Evolutionary conservation across 2,888 invertebrate species (phyloP).

Genomic region (Trissolcus brochymenae): DNA sequence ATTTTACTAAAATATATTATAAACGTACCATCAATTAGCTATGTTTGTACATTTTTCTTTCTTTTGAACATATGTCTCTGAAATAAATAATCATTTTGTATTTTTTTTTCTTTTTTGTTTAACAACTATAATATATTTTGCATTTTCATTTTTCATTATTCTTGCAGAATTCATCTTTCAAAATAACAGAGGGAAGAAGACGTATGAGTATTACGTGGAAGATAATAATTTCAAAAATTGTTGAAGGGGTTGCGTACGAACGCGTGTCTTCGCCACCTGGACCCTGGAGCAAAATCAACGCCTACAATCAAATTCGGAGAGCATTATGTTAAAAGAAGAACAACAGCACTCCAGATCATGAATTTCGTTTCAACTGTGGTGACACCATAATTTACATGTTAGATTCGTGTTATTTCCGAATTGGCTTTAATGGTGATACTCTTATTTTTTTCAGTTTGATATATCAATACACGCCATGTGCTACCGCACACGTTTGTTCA

Average conservation of each 20-base stretch:
- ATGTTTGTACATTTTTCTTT: no score
- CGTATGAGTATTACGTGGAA: background rate
- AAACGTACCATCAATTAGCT: no score
- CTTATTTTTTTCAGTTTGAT: conserved; percentile 47
- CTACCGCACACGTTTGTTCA: conserved; percentile 48
- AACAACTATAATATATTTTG: background rate
- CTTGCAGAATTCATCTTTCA: background rate
- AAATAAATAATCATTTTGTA: no score
- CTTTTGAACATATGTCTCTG: no score
- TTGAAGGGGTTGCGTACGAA: conserved; percentile 46
- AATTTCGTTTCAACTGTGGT: conserved; percentile 64
- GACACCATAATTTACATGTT: conserved; percentile 73
- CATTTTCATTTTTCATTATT: background rate
- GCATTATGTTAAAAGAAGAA: conserved; percentile 69
- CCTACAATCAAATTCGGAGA: conserved; percentile 69
- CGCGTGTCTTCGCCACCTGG: conserved; percentile 66
- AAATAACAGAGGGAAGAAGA: conserved; percentile 1
- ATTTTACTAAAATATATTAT: background rate
- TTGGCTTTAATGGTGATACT: conserved; percentile 61
- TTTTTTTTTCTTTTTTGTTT: no score
- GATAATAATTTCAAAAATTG: conserved; percentile 18
- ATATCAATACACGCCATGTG: conserved; percentile 50
- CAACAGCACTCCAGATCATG: conserved; percentile 61
- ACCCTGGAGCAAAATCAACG: conserved; percentile 61
- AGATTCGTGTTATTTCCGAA: conserved; percentile 72